These are phyloP conservation scores for Nothocercus nigrocapillus DNA, from an alignment of 2,113 vertebrate species.

Conservation along the genomic window DNA sequence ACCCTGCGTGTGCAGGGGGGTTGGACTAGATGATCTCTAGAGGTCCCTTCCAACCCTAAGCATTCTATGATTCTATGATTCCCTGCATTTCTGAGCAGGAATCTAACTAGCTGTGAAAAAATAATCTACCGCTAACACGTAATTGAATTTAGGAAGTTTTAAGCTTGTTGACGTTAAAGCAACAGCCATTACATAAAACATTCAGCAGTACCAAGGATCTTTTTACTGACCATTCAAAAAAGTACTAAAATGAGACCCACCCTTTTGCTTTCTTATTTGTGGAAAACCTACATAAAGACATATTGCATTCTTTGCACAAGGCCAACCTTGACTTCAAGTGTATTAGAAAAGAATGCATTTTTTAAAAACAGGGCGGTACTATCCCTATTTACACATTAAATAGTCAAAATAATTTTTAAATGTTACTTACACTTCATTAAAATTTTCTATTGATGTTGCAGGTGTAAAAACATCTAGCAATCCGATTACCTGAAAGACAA, in stretches of 20 bases:
- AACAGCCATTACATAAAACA: neutral
- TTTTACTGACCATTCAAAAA: neutral
- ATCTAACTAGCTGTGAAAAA: neutral
- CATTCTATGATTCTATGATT: too few relatives aligned
- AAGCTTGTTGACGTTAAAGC: neutral
- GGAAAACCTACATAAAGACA: neutral
- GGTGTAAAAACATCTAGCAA: constrained; percentile 96
- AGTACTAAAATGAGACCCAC: neutral
- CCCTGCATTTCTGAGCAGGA: neutral
- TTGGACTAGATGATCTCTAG: too few relatives aligned
- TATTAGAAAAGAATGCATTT: neutral
- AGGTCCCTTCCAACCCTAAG: too few relatives aligned
- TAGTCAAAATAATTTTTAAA: neutral
- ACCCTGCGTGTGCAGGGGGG: too few relatives aligned
- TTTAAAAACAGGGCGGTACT: neutral
- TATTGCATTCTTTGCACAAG: neutral
- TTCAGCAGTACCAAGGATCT: neutral
- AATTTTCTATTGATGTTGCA: constrained; percentile 88
- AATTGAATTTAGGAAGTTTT: neutral
- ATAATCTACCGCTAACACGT: neutral
- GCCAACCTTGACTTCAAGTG: neutral
- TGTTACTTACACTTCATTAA: constrained; percentile 92
- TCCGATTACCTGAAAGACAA: constrained; percentile 82
- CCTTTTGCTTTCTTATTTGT: neutral
- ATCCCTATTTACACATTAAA: neutral